A percentile compares a stretch with the other conserved stretches of the same genome.
Evolutionary conservation across 2,113 vertebrate species (phyloP).

Genomic region (Polypterus bichir): DNA sequence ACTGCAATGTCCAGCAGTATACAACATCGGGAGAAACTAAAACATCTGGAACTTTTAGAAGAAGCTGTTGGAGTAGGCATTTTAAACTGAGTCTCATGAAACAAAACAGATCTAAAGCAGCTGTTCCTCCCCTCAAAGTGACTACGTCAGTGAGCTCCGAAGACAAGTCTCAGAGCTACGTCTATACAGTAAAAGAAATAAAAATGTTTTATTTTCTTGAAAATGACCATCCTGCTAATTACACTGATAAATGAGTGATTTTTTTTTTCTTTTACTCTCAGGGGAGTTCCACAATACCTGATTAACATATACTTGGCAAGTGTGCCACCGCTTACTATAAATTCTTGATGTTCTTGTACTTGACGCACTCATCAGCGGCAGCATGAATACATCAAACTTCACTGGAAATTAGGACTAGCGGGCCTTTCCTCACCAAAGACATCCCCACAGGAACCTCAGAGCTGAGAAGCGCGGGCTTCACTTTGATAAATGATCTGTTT

Average conservation of each 20-base stretch:
- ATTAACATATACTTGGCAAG: slow-evolving; percentile 33
- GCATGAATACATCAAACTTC: slow-evolving; percentile 23
- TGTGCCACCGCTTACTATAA: slow-evolving; percentile 32
- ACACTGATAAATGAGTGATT: slow-evolving; percentile 36
- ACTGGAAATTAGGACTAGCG: slow-evolving; percentile 27
- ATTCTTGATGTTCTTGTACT: slow-evolving; percentile 25
- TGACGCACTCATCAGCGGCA: slow-evolving; percentile 27
- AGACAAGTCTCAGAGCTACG: not conserved
- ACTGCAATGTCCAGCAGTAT: not conserved
- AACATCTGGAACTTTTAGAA: not conserved
- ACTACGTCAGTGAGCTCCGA: not conserved
- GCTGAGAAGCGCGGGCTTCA: slow-evolving; percentile 24
- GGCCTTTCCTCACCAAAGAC: slow-evolving; percentile 19
- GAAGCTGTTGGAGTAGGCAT: not conserved
- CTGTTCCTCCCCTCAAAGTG: not conserved
- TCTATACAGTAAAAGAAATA: slow-evolving; percentile 33
- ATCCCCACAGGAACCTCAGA: slow-evolving; percentile 17
- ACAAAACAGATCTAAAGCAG: not conserved
- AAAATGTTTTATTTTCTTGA: slow-evolving; percentile 31
- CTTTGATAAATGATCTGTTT: slow-evolving; percentile 27
- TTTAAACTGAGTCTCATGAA: not conserved
- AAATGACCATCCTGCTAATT: slow-evolving; percentile 40
- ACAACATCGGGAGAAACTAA: not conserved
- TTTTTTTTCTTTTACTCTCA: slow-evolving; percentile 22
- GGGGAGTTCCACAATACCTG: slow-evolving; percentile 23